A percentile compares a stretch with the other conserved stretches of the same genome.
Evolutionary conservation across 2,797 vertebrate genomes (phyloP).

Genomic region (Gymnothorax javanicus): DNA sequence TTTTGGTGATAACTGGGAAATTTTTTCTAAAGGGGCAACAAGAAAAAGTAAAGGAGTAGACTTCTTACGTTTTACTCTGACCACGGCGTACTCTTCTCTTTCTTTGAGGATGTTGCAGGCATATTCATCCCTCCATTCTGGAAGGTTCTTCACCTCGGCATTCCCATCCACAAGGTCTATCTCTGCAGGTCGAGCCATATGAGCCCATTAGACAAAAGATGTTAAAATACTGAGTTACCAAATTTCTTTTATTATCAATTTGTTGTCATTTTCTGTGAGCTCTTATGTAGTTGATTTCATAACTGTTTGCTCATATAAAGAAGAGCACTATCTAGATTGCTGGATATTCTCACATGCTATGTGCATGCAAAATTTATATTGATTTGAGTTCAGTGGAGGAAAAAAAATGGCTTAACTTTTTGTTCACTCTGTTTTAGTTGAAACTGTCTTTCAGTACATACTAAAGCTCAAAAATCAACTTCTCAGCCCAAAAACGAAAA

Average conservation of each 20-base stretch:
- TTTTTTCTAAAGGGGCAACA: not conserved
- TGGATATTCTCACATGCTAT: not conserved
- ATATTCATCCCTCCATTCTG: not conserved
- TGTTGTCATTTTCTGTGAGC: not conserved
- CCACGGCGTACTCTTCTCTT: conserved; percentile 46
- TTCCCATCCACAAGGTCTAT: conserved; percentile 47
- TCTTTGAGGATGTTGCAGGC: conserved; percentile 44
- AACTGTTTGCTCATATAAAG: not conserved
- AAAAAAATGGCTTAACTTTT: not conserved
- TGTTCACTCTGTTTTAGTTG: not conserved
- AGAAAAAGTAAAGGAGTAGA: not conserved
- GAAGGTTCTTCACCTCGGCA: conserved; percentile 9
- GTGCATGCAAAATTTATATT: not conserved
- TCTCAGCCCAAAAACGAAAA: not conserved
- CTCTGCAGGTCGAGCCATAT: conserved; percentile 43
- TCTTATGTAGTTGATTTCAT: not conserved
- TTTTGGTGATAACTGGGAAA: not conserved
- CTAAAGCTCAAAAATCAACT: not conserved
- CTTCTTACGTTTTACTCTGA: conserved; percentile 41
- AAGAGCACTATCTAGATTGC: not conserved
- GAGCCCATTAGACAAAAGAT: not conserved
- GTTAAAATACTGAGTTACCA: not conserved
- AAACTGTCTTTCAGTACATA: not conserved
- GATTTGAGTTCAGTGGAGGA: not conserved
- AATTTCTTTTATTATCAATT: not conserved